A percentile compares a stretch with the other conserved stretches of the same genome.
phyloP scores from a whole-genome alignment of 2,113 vertebrate genomes.

The Eudorcas thomsonii region DNA sequence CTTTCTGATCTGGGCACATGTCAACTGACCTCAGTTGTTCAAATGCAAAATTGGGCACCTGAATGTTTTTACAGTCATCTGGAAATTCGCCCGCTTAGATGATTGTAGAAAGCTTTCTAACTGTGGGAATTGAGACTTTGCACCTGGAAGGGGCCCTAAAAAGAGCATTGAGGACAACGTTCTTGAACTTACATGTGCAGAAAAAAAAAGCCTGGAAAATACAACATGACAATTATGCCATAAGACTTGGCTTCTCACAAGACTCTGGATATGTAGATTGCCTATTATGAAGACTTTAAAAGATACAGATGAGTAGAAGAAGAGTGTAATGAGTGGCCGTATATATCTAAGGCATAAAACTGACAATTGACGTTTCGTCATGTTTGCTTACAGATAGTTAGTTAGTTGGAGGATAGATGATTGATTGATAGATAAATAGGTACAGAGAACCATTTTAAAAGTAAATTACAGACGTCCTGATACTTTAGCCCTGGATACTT shows the following conservation, averaged over 20 bases:
- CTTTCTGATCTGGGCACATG: background rate
- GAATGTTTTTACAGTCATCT: background rate
- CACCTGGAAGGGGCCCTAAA: background rate
- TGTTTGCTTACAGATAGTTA: background rate
- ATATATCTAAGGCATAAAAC: background rate
- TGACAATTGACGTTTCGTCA: background rate
- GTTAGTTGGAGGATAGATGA: background rate
- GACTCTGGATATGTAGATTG: background rate
- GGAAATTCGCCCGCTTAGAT: background rate
- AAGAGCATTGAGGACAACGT: background rate
- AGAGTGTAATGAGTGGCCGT: background rate
- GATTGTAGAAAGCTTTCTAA: background rate
- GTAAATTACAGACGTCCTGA: background rate
- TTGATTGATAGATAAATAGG: background rate
- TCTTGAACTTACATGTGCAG: background rate
- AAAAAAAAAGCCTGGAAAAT: background rate
- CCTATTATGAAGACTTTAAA: background rate
- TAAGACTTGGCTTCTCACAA: conserved; percentile 10
- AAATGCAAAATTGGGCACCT: background rate
- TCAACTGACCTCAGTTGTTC: background rate
- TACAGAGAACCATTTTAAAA: background rate
- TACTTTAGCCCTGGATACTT: background rate
- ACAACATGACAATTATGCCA: background rate
- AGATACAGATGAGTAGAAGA: background rate
- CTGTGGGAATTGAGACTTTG: background rate